Evolutionary conservation across 2,113 vertebrate species (phyloP), one percentile per base, ranked within the genome.

Genomic region (Rhizomys pruinosus): DNA sequence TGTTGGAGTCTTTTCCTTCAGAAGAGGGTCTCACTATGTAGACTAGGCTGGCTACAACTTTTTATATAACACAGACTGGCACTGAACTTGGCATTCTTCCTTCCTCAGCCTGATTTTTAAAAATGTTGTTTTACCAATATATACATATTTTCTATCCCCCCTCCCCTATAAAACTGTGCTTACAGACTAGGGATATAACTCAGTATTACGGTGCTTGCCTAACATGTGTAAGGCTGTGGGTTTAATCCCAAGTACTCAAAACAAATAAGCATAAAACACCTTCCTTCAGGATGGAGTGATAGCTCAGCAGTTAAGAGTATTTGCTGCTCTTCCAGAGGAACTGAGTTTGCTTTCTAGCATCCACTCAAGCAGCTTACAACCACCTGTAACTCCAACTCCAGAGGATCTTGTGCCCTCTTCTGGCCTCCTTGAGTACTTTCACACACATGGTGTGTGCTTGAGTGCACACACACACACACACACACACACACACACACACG

Each of bases 121-220:
- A 15, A 73, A 84, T 95, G 95, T 92, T 9, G 87, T 79, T 76
- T 47, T 16, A 84, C 10, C 34, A 72, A 80, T 71, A 52, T 17
- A 1, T 71, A 52, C 13, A 1, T 73, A 52, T 91, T 92, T 93
- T 85, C 55, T 68, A 5, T 29, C 9, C 34, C 64, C 34, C 64
- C 34, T 74, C 94, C 84, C 76, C 44, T 82, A 27, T 47, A 63
- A 57, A 88, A 63, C 77, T 2, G 22, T 66, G 22, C 74, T 86
- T 96, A 23, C 13, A 57, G 57, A 55, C 8, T 78, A 8, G 76
- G 55, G 32, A 37, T 37, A 68, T 68, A 68, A 11, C 12, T 68
- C 29, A 32, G 64, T 32, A 8, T 68, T 68, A 68, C 29, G 34
- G 29, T 9, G 27, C 74, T 32, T n/a, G 52, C 13, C n/a, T 81